A percentile compares a stretch with the other conserved stretches of the same genome.
Evolutionary conservation across 1,140 invertebrate genomes (phyloP).

Genomic region (Drosophila carrolli): DNA sequence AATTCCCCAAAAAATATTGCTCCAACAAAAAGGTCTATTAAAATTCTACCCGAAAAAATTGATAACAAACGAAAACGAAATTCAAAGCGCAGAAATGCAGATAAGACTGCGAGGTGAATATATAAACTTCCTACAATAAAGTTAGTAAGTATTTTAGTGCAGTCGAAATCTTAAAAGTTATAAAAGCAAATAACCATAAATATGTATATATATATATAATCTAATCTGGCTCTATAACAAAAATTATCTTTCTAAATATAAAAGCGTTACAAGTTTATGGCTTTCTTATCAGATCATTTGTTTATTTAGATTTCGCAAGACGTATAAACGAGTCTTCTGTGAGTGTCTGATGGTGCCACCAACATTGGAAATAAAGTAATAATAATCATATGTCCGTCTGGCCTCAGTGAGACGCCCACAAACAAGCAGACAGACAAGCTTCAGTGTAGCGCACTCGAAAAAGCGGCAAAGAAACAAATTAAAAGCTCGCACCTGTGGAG

Average conservation of each 20-base stretch:
- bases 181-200: too few relatives aligned
- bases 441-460: slow-evolving; percentile 60
- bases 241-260: too few relatives aligned
- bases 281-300: background rate
- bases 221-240: background rate
- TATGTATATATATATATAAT: too few relatives aligned
- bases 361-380: slow-evolving; percentile 46
- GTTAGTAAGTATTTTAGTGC: background rate
- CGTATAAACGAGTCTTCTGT: slow-evolving; percentile 27
- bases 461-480: slow-evolving; percentile 24
- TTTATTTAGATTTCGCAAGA: slow-evolving; percentile 6
- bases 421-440: slow-evolving; percentile 57
- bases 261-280: background rate
- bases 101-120: slow-evolving; percentile 16
- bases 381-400: slow-evolving; percentile 41
- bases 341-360: slow-evolving; percentile 30
- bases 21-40: slow-evolving; percentile 15
- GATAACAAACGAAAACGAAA: slow-evolving; percentile 67
- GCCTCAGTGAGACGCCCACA: slow-evolving; percentile 65
- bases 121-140: slow-evolving; percentile 14
- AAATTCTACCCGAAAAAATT: slow-evolving; percentile 15
- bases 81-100: slow-evolving; percentile 29
- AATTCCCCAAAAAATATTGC: slow-evolving; percentile 26
- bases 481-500: slow-evolving; percentile 59
- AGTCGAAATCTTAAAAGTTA: background rate